phyloP scores from a whole-genome alignment of 2,888 invertebrate species.

The Caradrina clavipalpis region DNA sequence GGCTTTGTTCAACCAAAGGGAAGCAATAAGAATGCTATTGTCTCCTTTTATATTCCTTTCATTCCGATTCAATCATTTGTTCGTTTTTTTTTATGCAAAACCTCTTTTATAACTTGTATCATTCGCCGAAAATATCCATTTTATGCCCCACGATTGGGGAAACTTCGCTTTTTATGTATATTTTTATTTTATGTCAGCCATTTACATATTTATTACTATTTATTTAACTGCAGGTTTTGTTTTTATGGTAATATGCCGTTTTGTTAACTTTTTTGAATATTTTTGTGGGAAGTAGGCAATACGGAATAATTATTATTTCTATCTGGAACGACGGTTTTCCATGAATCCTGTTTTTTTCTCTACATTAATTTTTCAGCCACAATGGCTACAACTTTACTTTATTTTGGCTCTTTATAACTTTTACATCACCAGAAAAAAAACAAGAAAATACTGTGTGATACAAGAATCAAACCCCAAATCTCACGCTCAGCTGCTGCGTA shows the following conservation, averaged over 20 bases:
- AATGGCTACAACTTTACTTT: too few relatives aligned
- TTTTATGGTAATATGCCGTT: constrained; percentile 26
- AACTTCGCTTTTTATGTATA: constrained; percentile 40
- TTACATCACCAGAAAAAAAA: background rate
- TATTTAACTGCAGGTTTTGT: constrained; percentile 26
- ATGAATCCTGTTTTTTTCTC: too few relatives aligned
- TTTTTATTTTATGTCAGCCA: constrained; percentile 37
- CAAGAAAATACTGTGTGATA: background rate
- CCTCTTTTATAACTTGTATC: constrained; percentile 36
- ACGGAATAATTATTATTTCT: too few relatives aligned
- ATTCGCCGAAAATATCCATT: constrained; percentile 28
- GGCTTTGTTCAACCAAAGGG: background rate
- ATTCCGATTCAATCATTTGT: constrained; percentile 31
- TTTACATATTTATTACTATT: constrained; percentile 56
- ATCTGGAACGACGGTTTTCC: too few relatives aligned
- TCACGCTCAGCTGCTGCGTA: background rate
- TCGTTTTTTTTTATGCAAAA: constrained; percentile 29
- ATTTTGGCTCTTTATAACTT: too few relatives aligned
- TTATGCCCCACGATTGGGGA: constrained; percentile 25
- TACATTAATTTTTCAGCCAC: too few relatives aligned
- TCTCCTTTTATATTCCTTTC: background rate
- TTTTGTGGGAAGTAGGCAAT: too few relatives aligned
- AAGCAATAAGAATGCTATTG: constrained; percentile 9
- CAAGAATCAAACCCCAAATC: background rate
- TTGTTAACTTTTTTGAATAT: background rate